Conservation (phyloP, 2,888 invertebrate genomes). For the Apomyelois bistriatella region DNA sequence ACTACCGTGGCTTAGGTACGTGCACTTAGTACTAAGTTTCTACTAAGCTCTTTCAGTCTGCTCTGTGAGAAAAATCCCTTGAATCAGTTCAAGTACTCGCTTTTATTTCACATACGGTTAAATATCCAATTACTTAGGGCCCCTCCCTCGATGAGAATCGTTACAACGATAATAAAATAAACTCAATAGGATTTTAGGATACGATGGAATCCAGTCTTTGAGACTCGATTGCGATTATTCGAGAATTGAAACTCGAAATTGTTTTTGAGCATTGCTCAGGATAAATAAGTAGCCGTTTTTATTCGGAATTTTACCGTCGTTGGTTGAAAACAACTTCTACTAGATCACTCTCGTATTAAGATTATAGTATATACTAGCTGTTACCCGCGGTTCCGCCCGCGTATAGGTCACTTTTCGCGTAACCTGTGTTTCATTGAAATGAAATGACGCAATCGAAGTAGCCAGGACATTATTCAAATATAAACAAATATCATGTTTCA, state of each 20-base stretch:
- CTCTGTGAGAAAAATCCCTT: neutral
- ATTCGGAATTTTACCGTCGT: too few species aligned
- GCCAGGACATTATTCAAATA: too few species aligned
- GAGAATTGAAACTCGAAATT: conserved; percentile 1
- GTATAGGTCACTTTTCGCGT: too few species aligned
- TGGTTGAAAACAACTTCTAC: too few species aligned
- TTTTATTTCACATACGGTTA: conserved; percentile 21
- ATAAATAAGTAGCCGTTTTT: neutral
- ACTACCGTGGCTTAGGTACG: neutral
- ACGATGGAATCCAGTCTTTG: neutral
- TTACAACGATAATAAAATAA: conserved; percentile 21
- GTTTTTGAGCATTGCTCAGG: neutral
- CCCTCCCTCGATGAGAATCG: conserved; percentile 4
- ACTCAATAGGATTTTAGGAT: conserved; percentile 12
- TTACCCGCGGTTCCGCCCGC: too few species aligned
- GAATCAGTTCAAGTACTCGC: conserved; percentile 11
- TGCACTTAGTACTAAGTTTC: neutral
- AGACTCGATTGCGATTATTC: neutral
- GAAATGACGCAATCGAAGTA: too few species aligned
- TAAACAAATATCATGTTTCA: too few species aligned
- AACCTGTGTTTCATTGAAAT: too few species aligned
- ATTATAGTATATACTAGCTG: too few species aligned
- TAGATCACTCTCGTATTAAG: too few species aligned
- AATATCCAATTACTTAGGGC: conserved; percentile 27
- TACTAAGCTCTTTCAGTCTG: neutral